phyloP scores from a whole-genome alignment of 1,140 invertebrate species.

The Drosophila auraria region DNA sequence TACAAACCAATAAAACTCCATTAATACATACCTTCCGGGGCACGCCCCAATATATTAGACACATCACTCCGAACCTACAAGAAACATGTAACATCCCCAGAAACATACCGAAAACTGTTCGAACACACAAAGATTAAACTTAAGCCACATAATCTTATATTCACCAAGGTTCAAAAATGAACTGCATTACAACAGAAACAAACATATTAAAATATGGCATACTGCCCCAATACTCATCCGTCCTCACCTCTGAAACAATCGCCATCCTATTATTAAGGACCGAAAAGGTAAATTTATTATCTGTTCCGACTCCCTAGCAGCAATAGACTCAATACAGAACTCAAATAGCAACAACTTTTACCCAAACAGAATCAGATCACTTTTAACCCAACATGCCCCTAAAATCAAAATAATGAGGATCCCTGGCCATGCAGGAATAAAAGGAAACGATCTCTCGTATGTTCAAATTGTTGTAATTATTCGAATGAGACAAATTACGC shows the following conservation, averaged over 20 bases:
- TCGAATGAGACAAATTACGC: too few relatives aligned
- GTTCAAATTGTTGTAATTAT: too few relatives aligned
- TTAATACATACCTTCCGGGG: neutral
- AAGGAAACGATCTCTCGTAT: too few relatives aligned
- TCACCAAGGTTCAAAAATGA: constrained; percentile 20
- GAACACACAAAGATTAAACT: constrained; percentile 3
- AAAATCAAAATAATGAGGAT: too few relatives aligned
- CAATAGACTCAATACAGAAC: too few relatives aligned
- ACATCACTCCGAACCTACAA: constrained; percentile 3
- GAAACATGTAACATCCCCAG: neutral
- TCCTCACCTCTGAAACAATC: neutral
- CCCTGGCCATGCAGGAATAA: too few relatives aligned
- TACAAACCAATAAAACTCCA: constrained; percentile 10
- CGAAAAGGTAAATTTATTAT: too few relatives aligned
- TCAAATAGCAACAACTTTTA: too few relatives aligned
- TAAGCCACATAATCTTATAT: constrained; percentile 2
- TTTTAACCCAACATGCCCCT: too few relatives aligned
- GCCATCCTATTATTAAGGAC: constrained; percentile 2
- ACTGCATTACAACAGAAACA: constrained; percentile 21
- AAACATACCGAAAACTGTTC: constrained; percentile 1
- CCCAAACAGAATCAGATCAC: too few relatives aligned
- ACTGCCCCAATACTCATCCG: too few relatives aligned
- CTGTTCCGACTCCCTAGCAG: too few relatives aligned
- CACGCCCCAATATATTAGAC: constrained; percentile 9
- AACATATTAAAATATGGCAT: neutral